Base-by-base conservation (phyloP, 2,113 vertebrate species). In the rat (Rattus norvegicus) region DNA sequence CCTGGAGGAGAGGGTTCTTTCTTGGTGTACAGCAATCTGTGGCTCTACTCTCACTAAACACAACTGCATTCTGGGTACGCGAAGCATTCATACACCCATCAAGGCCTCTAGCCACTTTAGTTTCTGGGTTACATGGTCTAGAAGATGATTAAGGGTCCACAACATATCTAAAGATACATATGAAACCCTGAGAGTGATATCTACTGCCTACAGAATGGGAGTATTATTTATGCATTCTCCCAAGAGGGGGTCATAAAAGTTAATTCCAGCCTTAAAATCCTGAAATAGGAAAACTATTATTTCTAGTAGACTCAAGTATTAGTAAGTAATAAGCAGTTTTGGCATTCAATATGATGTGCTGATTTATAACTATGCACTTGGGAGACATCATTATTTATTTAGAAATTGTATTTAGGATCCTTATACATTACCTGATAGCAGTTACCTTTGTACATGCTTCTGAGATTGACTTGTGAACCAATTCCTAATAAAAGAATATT, bases 381-480 rank as follows among this genome's bases (percentile, higher is more conserved):
- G 52, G 61, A 43, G 14, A 33, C n/a, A 80, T 59, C 11, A 16
- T 59, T 89, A 77, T 26, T 61, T 87, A 86, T 67, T 39, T 84
- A 93, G 47, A 93, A 90, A 69, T 81, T 56, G 2, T 79, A 81
- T 52, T 92, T 80, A 86, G 3, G 12, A 56, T 39, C 33, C 33
- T 56, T 39, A 70, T 8, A 26, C 19, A 52, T 49, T 36, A 69
- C 63, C 63, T 92, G 36, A 69, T 14, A 52, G 43, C 20, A 36
- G 33, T 85, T 72, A 67, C 49, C 19, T 75, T 80, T 75, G 87
- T 61, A 88, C 73, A 93, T 69, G 24, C 36, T 93, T 93, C 30
- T 63, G 52, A 93, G 93, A 83, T n/a, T 93, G 73, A 96, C 88
- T 43, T 88, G 28, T 86, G 39, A 52, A 67, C 67, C 20, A 86